Conservation (phyloP, 2,797 vertebrate genomes). For the Spinibarbus caldwelli region DNA sequence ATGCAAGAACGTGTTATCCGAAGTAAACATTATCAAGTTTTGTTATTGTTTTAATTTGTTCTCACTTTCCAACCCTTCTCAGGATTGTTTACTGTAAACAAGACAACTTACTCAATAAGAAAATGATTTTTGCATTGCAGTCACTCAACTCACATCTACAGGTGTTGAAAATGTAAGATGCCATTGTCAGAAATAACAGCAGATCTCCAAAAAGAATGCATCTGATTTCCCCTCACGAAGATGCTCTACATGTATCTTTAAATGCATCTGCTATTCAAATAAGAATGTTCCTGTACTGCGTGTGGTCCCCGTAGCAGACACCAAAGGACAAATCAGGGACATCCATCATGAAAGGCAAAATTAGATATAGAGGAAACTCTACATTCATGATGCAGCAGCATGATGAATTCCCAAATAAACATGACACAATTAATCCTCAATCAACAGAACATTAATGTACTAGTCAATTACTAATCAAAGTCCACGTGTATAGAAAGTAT, state of each 20-base stretch:
- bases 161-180: not conserved
- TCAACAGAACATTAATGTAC: conserved; percentile 41
- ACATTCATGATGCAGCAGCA: conserved; percentile 13
- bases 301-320: conserved; percentile 34
- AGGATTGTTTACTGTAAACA: not conserved
- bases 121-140: not conserved
- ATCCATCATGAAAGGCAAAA: conserved; percentile 43
- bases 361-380: conserved; percentile 37
- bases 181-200: not conserved
- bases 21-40: not conserved
- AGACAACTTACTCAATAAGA: not conserved
- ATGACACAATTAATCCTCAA: conserved; percentile 48
- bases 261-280: conserved; percentile 45
- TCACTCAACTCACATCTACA: not conserved
- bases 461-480: conserved; percentile 43
- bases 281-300: conserved; percentile 8
- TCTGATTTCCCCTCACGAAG: conserved; percentile 29
- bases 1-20: not conserved
- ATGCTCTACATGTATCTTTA: conserved; percentile 34
- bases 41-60: not conserved
- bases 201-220: not conserved
- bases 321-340: conserved; percentile 48
- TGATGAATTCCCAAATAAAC: conserved; percentile 48
- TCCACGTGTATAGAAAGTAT: not conserved
- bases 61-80: not conserved